These are phyloP conservation scores for Falco punctatus DNA, from an alignment of 2,113 vertebrate genomes.

Conservation along the genomic window DNA sequence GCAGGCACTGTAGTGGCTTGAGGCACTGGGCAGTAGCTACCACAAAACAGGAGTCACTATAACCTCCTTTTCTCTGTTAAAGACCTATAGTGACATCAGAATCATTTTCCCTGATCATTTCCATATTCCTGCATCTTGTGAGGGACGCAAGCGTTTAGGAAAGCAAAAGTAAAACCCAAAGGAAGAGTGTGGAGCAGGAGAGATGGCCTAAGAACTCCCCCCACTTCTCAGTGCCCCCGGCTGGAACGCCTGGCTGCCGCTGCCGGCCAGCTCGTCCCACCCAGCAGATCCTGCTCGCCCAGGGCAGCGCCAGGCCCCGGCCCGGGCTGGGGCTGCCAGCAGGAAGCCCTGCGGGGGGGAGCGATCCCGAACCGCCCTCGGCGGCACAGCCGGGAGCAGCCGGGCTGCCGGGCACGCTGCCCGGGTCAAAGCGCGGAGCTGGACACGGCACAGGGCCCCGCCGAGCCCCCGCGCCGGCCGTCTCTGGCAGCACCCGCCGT, in stretches of 20 bases:
- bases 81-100: neutral
- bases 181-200: neutral
- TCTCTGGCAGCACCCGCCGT: neutral
- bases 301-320: neutral
- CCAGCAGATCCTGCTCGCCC: neutral
- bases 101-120: neutral
- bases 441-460: neutral
- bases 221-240: neutral
- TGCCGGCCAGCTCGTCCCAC: neutral
- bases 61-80: neutral
- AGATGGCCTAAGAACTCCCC: neutral
- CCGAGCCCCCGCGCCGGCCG: neutral
- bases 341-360: neutral
- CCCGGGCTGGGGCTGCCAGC: neutral
- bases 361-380: neutral
- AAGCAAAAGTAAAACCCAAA: neutral
- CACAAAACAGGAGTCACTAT: neutral
- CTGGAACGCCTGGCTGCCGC: neutral
- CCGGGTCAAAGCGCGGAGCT: accelerated
- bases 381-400: neutral
- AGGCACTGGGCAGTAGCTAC: neutral
- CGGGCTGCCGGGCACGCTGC: accelerated
- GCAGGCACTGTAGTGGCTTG: accelerated
- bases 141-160: neutral
- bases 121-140: neutral